Evolutionary conservation across 2,113 vertebrate genomes (phyloP), one percentile per base, ranked within the genome.

Genomic region (Cyanoramphus novaezelandiae): DNA sequence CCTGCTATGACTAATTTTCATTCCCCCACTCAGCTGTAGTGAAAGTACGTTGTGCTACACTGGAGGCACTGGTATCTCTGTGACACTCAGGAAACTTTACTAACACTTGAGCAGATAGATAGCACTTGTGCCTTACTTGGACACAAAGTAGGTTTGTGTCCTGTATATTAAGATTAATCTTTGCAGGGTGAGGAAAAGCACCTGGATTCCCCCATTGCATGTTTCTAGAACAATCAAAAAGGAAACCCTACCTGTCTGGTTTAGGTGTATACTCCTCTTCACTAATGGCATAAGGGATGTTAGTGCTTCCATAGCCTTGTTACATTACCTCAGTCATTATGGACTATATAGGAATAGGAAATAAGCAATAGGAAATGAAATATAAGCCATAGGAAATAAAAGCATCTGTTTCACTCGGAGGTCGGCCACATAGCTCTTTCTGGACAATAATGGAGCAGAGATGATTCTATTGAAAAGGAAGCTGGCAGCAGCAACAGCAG

Each of bases 221-320:
- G 43, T 80, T 31, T 63, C 9, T 8, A 24, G 11, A 77, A 13
- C 17, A 47, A 24, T 7, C 10, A 15, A 21, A 86, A 49, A 37
- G 46, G 33, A 85, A 44, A 52, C 7, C 20, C 27, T 69, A 11
- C 35, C 35, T 4, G 3, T 67, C 7, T 88, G 10, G 43, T 49
- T 82, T 27, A 79, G 23, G 11, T 64, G 17, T 63, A 17, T 71
- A 21, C 25, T 65, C 31, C 21, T 43, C 33, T 27, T 75, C 0
- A 1, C 18, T 71, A 27, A 13, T 11, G 19, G 71, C 37, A 21
- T 16, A 17, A 25, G 28, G 13, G 67, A n/a, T 1, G 0, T n/a
- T 53, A 44, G 20, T 55, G 16, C 17, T 91, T 84, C 50, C 19
- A 2, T 44, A 46, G 12, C 27, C 57, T 17, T 12, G 35, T 78